These are phyloP conservation scores for Dipus sagitta DNA, from an alignment of 2,797 vertebrate genomes.

Conservation along the genomic window DNA sequence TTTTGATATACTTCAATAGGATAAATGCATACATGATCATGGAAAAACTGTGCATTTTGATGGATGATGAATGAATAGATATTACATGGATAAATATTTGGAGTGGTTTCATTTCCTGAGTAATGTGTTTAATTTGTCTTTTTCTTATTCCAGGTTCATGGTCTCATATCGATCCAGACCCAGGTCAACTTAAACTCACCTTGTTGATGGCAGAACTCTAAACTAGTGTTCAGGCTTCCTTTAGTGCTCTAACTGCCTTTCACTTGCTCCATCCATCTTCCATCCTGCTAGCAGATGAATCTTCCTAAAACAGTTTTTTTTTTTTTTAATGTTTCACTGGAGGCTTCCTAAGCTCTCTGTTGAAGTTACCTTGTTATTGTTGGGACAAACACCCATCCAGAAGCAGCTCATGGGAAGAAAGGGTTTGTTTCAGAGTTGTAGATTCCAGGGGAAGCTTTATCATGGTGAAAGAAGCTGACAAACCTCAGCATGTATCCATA, in stretches of 20 bases:
- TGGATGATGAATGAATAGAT: slow-evolving; percentile 21
- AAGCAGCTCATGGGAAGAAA: too few relatives aligned
- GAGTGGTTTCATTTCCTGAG: not conserved
- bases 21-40: not conserved
- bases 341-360: not conserved
- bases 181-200: slow-evolving; percentile 18
- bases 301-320: not conserved
- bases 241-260: not conserved
- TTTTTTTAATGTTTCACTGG: not conserved
- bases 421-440: too few relatives aligned
- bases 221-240: not conserved
- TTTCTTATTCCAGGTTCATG: not conserved
- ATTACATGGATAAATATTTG: not conserved
- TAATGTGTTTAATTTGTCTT: not conserved
- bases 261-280: not conserved
- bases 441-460: too few relatives aligned
- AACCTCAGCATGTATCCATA: too few relatives aligned
- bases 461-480: too few relatives aligned
- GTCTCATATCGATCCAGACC: not conserved
- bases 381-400: too few relatives aligned
- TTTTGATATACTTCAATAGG: not conserved
- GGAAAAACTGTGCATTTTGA: slow-evolving; percentile 32
- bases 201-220: not conserved
- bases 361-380: too few relatives aligned
- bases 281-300: not conserved